Base-by-base conservation (phyloP, 1,140 invertebrate genomes). In the Stenopsyche tienmushanensis region DNA sequence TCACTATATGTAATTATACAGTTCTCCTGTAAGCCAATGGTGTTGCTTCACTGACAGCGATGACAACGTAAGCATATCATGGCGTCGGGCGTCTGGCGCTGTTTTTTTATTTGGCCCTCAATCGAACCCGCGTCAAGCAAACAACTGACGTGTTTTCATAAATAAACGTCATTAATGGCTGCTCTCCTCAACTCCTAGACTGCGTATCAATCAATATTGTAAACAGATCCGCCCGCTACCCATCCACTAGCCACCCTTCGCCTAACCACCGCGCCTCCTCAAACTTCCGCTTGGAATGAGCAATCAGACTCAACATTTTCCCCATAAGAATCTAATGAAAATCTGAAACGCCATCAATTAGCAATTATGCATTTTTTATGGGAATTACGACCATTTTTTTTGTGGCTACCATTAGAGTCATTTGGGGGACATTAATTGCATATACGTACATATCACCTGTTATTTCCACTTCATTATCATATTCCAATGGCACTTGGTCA, bases 151-250 rank as follows among this genome's bases (percentile, higher is more conserved):
- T 65, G 64, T 65, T 65, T 59, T 65, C 55, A 58, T 58, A 65
- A 65, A 65, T 65, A 65, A 65, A 65, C 64, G 64, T 65, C 64
- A 65, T 58, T 65, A 65, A 65, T 60, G 64, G 57, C 64, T 47
- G 55, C 64, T 52, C 29, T 45, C 26, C 50, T 44, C 50, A 25
- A 15, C 53, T 34, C 42, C 42, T 15, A 13, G 29, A 20, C 18
- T 47, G 44, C 42, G 44, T 60, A 60, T 60, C 57, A 65, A 65
- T 65, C 64, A 65, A 65, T 64, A 60, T 41, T 24, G 64, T 59
- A 65, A 50, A 58, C 53, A 58, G 34, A 64, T 64, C 49, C 49
- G 29, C 41, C 39, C 55, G 20, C 21, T 21, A 13, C 21, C 42
- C 44, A 20, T 13, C 1, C 39, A 2, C 5, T 47, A 18, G 34